Conservation (phyloP, 2,113 vertebrate species). For the Ondatra zibethicus region DNA sequence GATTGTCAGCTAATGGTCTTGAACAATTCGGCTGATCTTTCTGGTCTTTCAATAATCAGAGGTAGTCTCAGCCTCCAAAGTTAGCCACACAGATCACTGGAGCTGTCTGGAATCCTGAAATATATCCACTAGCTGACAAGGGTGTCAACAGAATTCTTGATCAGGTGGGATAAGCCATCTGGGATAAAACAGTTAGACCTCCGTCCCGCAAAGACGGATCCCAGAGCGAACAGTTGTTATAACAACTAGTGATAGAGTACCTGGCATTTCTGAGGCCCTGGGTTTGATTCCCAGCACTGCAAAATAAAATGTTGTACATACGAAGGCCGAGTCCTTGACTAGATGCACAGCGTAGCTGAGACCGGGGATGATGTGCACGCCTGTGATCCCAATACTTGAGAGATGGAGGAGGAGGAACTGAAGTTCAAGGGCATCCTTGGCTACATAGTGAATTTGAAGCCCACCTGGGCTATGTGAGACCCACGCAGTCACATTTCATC, state of each 20-base stretch:
- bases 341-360: neutral
- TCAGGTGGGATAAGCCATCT: neutral
- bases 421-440: neutral
- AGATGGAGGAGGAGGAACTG: neutral
- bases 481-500: neutral
- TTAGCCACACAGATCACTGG: slow-evolving; percentile 15
- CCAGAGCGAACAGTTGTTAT: neutral
- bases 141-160: slow-evolving; percentile 11
- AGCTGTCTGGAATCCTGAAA: slow-evolving; percentile 27
- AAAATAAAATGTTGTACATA: neutral
- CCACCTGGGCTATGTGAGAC: neutral
- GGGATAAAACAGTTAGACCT: slow-evolving; percentile 24
- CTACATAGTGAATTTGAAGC: neutral
- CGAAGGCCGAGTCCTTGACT: neutral
- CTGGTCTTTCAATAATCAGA: slow-evolving; percentile 19
- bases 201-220: neutral
- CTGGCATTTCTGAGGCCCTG: neutral
- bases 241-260: neutral
- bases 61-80: neutral
- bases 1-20: neutral
- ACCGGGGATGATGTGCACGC: neutral
- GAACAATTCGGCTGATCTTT: slow-evolving; percentile 11
- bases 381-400: neutral
- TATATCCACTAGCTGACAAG: slow-evolving; percentile 1
- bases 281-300: neutral